phyloP scores from a whole-genome alignment of 2,113 vertebrate species.

The Cryptoleucopteryx plumbea region DNA sequence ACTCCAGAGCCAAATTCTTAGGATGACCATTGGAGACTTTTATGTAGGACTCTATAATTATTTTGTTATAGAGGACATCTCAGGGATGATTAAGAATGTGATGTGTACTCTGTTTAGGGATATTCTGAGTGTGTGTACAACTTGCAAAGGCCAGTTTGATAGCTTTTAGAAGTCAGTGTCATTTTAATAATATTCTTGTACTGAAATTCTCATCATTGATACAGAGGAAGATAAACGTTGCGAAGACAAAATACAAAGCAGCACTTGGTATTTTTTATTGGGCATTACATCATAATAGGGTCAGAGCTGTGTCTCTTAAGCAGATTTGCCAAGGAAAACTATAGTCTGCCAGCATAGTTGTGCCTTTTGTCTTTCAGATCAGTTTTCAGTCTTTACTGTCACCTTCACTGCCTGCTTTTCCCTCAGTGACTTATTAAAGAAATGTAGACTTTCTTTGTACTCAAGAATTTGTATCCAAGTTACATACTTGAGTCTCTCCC shows the following conservation, averaged over 20 bases:
- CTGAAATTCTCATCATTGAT: background rate
- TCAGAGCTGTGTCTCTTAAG: background rate
- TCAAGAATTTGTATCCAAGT: background rate
- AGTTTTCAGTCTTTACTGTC: background rate
- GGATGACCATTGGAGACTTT: background rate
- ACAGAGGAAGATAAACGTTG: background rate
- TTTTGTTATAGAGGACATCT: background rate
- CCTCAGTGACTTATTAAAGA: background rate
- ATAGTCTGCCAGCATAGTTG: background rate
- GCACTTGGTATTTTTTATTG: background rate
- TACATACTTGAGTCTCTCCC: background rate
- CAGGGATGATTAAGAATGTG: background rate
- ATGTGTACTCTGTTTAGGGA: background rate
- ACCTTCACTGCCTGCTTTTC: background rate
- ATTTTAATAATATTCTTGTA: background rate
- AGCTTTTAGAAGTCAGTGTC: background rate
- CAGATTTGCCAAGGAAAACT: background rate
- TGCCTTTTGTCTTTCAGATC: background rate
- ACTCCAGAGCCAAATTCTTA: background rate
- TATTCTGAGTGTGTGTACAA: background rate
- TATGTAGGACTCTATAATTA: background rate
- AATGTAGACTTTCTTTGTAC: background rate
- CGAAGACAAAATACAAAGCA: background rate
- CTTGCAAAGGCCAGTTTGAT: background rate
- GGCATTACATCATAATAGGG: background rate